Base-by-base conservation (phyloP, 2,797 vertebrate genomes). In the Manis javanica region DNA sequence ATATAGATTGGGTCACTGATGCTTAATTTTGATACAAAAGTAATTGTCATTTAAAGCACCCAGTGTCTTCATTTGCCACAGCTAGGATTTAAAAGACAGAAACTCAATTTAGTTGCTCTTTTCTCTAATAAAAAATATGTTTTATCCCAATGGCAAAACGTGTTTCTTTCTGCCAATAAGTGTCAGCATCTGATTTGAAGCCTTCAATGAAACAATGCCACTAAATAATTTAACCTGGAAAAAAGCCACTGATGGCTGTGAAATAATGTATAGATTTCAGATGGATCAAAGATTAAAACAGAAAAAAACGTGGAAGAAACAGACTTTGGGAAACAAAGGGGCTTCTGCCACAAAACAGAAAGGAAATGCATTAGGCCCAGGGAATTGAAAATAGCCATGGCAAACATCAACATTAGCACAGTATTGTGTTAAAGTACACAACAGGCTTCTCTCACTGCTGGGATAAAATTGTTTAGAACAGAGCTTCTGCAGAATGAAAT, bases 141-240 rank as follows among this genome's bases (percentile, higher is more conserved):
- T 98, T 98, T 97, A 97, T 98, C 96, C 97, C 97, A 96, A 93
- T 68, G 78, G 98, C 96, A 96, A 83, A 92, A 97, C 39, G 75
- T 97, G 94, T 98, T 98, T 98, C 97, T 98, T 96, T 89, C 94
- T 98, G 97, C 98, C 98, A 96, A 97, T 98, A 98, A 97, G 91
- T 98, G 97, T 98, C 98, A 98, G 97, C 94, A 97, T 96, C 96
- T 98, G 98, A 98, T 98, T 98, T 97, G 98, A 98, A 98, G 84
- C 87, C 97, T 98, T 98, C 98, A 98, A 97, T 98, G 98, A 98
- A 98, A 98, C 97, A 98, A 98, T 97, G 92, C 81, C 93, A 97
- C 98, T 98, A 98, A 98, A 98, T 98, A 98, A 98, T 98, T 98
- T 98, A 98, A 97, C 97, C 96, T 97, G 81, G 90, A 87, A 97